Percentiles rank a stretch among this genome's conserved stretches.
phyloP scores from a whole-genome alignment of 2,888 invertebrate species.

The Caenorhabditis macrosperma region DNA sequence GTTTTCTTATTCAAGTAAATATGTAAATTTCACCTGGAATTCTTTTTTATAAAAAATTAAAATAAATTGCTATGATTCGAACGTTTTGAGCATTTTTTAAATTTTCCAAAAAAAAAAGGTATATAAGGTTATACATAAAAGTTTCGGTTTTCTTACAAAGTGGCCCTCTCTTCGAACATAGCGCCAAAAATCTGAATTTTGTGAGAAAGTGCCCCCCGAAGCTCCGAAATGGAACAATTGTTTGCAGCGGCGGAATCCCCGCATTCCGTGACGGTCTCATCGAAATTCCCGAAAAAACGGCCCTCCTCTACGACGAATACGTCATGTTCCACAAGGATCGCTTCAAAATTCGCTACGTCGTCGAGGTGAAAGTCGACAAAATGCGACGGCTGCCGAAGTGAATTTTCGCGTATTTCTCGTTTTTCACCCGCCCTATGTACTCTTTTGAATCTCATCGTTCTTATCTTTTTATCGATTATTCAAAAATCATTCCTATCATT shows the following conservation, averaged over 20 bases:
- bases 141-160: too few relatives aligned
- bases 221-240: background rate
- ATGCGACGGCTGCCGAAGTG: slow-evolving; percentile 14
- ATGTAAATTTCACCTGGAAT: background rate
- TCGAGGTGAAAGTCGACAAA: slow-evolving; percentile 50
- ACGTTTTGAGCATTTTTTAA: background rate
- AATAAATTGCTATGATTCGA: background rate
- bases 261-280: slow-evolving; percentile 27
- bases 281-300: slow-evolving; percentile 27
- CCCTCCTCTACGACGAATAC: slow-evolving; percentile 58
- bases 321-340: slow-evolving; percentile 49
- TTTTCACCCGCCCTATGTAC: background rate
- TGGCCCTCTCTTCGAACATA: too few relatives aligned
- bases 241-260: slow-evolving; percentile 42
- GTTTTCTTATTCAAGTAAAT: background rate
- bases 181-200: too few relatives aligned
- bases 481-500: background rate
- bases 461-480: background rate
- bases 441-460: background rate
- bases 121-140: too few relatives aligned
- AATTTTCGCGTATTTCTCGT: background rate
- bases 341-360: slow-evolving; percentile 53
- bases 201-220: too few relatives aligned
- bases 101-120: background rate
- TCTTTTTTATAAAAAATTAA: background rate